phyloP scores from a whole-genome alignment of 2,797 vertebrate genomes.

The Poecile montanus region DNA sequence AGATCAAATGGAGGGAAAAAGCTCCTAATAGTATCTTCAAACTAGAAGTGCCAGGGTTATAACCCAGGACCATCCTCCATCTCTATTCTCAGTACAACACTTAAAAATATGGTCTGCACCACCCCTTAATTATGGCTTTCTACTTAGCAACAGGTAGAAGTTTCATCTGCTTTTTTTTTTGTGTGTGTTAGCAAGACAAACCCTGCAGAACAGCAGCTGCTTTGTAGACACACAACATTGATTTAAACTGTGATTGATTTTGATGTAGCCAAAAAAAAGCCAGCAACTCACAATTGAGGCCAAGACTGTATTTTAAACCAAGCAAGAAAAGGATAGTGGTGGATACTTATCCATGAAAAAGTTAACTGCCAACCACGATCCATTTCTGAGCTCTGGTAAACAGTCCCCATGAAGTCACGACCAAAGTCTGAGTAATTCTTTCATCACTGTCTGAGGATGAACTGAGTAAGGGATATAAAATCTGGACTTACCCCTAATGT shows the following conservation, averaged over 20 bases:
- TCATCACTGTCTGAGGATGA: conserved; percentile 38
- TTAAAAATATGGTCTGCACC: not conserved
- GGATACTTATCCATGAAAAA: not conserved
- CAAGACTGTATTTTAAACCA: not conserved
- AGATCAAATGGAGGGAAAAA: not conserved
- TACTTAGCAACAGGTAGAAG: conserved; percentile 7
- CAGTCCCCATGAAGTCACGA: conserved; percentile 14
- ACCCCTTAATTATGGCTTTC: not conserved
- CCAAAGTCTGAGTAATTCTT: conserved; percentile 50
- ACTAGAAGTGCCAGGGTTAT: not conserved
- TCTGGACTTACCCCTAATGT: not conserved
- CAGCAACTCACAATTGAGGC: not conserved
- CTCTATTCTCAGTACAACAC: not conserved
- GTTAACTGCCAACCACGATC: not conserved
- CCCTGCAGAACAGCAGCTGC: not conserved
- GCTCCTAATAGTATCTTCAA: not conserved
- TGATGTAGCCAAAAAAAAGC: not conserved
- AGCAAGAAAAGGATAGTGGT: not conserved
- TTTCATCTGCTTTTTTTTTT: not conserved
- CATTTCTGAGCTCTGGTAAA: conserved; percentile 28
- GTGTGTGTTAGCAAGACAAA: not conserved
- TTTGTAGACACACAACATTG: not conserved
- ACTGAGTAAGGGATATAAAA: conserved; percentile 34
- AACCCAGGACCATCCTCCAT: not conserved
- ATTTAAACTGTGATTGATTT: not conserved